Evolutionary conservation across 2,113 vertebrate genomes (phyloP), one percentile per base, ranked within the genome.

Genomic region (Xiphophorus maculatus): DNA sequence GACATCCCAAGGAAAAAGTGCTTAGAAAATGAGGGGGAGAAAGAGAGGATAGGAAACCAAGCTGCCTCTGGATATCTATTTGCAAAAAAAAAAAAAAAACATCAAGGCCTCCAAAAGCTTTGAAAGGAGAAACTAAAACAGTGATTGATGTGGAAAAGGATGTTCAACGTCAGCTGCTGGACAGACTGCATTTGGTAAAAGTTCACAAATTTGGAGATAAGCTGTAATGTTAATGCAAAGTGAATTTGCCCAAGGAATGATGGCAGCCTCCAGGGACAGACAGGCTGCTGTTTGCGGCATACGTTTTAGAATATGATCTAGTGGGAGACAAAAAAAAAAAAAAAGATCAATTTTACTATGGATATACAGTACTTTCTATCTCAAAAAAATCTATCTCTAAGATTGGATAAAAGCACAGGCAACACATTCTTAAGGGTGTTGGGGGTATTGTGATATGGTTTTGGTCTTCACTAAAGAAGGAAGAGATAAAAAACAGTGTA

Each of bases 181-280:
- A 92, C 88, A 80, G 84, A 80, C 81, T 85, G 73, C 79, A 88
- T 91, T 92, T 90, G 77, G 89, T 89, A 91, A 92, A 92, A 90
- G 90, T 93, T 92, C 86, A 90, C 88, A 90, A 85, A 90, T 90
- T 89, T 91, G 79, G 72, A 90, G 90, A 92, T 92, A 90, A 91
- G 87, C 82, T 76, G 62, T 66, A 77, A 87, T 90, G 86, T 91
- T 89, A 91, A 90, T 73, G 64, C 69, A 77, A 73, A 84, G 64
- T 32, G 66, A 87, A 88, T 76, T 64, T 72, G 58, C 73, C 30
- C 29, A 83, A 91, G 82, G 78, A 76, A 87, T 83, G 76, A 84
- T 88, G 87, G 87, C 81, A 64, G 84, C 87, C 79, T 82, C 29
- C 25, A 40, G 6, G 85, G 66, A 86, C 72, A 63, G 67, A 22